These are phyloP conservation scores for Arctopsyche grandis DNA, from an alignment of 1,140 invertebrate genomes.

Conservation along the genomic window DNA sequence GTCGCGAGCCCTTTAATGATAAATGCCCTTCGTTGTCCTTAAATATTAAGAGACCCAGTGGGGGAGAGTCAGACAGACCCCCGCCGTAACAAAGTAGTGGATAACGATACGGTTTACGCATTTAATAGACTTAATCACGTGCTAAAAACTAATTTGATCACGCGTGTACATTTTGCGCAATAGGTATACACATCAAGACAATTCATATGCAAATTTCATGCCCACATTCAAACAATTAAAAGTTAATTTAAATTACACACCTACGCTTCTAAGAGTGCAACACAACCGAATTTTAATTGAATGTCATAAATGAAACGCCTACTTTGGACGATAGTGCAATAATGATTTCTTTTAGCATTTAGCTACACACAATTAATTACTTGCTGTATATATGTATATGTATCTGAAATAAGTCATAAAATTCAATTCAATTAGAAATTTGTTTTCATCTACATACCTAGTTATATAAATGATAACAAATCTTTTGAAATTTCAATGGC, in stretches of 20 bases:
- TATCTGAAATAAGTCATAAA: too few relatives aligned
- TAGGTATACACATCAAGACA: too few relatives aligned
- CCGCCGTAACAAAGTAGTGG: conserved; percentile 34
- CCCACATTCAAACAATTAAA: not conserved
- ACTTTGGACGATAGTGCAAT: too few relatives aligned
- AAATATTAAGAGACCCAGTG: conserved; percentile 39
- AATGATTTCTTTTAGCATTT: too few relatives aligned
- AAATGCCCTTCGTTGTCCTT: conserved; percentile 42
- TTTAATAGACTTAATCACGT: not conserved
- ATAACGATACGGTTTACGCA: not conserved
- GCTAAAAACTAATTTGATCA: not conserved
- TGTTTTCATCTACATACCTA: too few relatives aligned
- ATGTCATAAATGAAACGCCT: conserved; percentile 6
- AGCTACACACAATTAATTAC: too few relatives aligned
- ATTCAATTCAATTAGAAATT: too few relatives aligned
- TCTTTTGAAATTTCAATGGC: too few relatives aligned
- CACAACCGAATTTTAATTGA: not conserved
- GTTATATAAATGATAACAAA: too few relatives aligned
- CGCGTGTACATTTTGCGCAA: too few relatives aligned
- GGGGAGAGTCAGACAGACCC: conserved; percentile 21
- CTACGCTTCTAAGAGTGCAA: not conserved
- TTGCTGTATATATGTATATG: too few relatives aligned
- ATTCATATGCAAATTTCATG: conserved; percentile 1
- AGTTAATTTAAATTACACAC: not conserved
- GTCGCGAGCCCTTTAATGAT: conserved; percentile 37